phyloP scores from a whole-genome alignment of 2,888 invertebrate genomes.

The Busseola fusca region DNA sequence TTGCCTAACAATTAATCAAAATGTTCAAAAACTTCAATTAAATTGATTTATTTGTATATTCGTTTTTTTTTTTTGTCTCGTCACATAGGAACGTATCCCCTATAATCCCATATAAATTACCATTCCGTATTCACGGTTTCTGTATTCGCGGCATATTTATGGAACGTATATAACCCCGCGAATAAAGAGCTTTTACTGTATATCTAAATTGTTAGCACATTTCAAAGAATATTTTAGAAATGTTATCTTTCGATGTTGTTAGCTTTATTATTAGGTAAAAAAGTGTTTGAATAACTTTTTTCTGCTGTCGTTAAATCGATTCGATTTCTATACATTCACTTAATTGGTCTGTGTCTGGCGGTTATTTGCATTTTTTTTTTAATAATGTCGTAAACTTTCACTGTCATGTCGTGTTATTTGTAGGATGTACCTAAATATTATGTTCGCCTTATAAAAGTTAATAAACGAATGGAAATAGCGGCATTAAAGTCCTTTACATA shows the following conservation, averaged over 20 bases:
- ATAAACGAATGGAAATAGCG: slow-evolving; percentile 21
- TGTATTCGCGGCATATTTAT: too few species aligned
- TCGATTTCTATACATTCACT: slow-evolving; percentile 53
- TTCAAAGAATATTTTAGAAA: slow-evolving; percentile 21
- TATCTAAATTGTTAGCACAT: too few species aligned
- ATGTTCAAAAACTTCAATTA: too few species aligned
- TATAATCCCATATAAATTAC: too few species aligned
- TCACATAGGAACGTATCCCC: too few species aligned
- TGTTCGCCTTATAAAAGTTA: slow-evolving; percentile 9
- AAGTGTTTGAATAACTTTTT: slow-evolving; percentile 39
- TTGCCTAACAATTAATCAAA: too few species aligned
- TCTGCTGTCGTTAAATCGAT: slow-evolving; percentile 27
- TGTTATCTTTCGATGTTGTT: not conserved
- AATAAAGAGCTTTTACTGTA: too few species aligned
- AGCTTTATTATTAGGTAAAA: slow-evolving; percentile 37
- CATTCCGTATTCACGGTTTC: too few species aligned
- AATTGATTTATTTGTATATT: too few species aligned
- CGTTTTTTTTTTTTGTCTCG: too few species aligned
- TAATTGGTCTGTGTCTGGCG: slow-evolving; percentile 45
- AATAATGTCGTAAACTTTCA: slow-evolving; percentile 42
- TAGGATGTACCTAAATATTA: not conserved
- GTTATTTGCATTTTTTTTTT: slow-evolving; percentile 32
- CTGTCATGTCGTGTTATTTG: slow-evolving; percentile 3
- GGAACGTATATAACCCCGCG: too few species aligned
- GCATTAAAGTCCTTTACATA: not conserved